Evolutionary conservation across 2,113 vertebrate species (phyloP), one percentile per base, ranked within the genome.

Genomic region (Phalacrocorax pelagicus): DNA sequence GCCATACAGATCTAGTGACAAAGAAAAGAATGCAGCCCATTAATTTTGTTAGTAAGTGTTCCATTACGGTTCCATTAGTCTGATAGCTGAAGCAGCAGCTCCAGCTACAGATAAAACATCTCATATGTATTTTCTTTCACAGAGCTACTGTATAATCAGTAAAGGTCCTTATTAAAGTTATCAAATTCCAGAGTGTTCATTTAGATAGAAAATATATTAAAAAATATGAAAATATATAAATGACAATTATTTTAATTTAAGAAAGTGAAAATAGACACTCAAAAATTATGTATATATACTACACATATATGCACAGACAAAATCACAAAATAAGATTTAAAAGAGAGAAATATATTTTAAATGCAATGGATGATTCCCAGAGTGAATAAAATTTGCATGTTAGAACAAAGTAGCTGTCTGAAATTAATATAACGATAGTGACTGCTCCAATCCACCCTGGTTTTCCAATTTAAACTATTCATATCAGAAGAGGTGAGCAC

Each of bases 1-100:
- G 65, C 89, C 86, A 90, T 59, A 81, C 88, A 92, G 81, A 83
- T 86, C 62, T 55, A 82, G 89, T 90, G 78, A 86, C 89, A 95
- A 95, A 65, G 73, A 69, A 83, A 88, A 95, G 89, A 94, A 94
- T 66, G 78, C 73, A 92, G 58, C 11, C 67, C 71, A 94, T 95
- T 92, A 95, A 90, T 95, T 91, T 87, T 88, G 42, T 54, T 94
- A 55, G 77, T 77, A 80, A 92, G 78, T 80, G 86, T 94, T 92
- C 88, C 77, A 81, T 93, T 94, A 94, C 2, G 3, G 32, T 91
- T 94, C 86, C 87, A 96, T 95, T 95, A 95, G 38, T 90, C 38
- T 73, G 86, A 87, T 51, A 87, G 66, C 61, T 70, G 73, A 89
- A 96, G 77, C n/a, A 82, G 83, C 62, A 95, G 61, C 40, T 93